Evolutionary conservation across 2,113 vertebrate species (phyloP).

Genomic region (Fulmarus glacialis): DNA sequence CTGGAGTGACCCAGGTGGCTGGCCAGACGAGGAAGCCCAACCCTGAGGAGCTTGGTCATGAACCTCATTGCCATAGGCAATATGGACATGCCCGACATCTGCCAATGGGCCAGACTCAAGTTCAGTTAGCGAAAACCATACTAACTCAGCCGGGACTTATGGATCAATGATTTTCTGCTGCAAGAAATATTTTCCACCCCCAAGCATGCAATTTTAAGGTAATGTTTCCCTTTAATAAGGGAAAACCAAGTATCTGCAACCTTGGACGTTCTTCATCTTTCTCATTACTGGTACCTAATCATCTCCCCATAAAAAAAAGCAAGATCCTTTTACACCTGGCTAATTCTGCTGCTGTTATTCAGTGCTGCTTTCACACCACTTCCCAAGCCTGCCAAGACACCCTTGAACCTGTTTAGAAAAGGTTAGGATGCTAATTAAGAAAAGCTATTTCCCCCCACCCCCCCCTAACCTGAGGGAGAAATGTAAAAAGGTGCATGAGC

Average conservation of each 20-base stretch:
- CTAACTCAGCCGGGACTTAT: background rate
- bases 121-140: background rate
- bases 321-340: slow-evolving; percentile 57
- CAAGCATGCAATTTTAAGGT: background rate
- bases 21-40: background rate
- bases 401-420: slow-evolving; percentile 68
- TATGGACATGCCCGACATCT: background rate
- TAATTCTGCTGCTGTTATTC: slow-evolving; percentile 54
- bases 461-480: slow-evolving; percentile 24
- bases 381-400: slow-evolving; percentile 50
- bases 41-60: background rate
- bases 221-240: background rate
- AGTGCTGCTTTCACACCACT: slow-evolving; percentile 58
- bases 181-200: background rate
- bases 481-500: background rate
- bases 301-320: background rate
- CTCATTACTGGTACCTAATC: slow-evolving; percentile 45
- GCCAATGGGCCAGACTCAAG: background rate
- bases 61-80: background rate
- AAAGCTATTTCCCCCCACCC: slow-evolving; percentile 18
- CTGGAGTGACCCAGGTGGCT: background rate
- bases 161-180: background rate
- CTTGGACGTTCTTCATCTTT: slow-evolving; percentile 24
- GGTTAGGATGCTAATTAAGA: slow-evolving; percentile 74
- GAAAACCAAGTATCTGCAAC: background rate